These are phyloP conservation scores for Eilema depressum DNA, from an alignment of 2,888 invertebrate species.

Conservation along the genomic window DNA sequence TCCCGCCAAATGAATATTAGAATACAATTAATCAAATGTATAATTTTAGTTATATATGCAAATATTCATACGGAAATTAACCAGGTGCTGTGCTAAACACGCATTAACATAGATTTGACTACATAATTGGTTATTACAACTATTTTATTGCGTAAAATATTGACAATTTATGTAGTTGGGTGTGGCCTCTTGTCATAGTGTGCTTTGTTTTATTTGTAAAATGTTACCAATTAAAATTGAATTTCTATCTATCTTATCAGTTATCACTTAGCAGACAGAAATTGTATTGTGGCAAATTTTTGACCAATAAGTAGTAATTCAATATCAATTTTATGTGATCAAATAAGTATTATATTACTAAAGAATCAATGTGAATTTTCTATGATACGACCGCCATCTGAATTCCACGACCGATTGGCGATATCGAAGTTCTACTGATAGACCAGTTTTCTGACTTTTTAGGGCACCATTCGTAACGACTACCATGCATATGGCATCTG, in stretches of 20 bases:
- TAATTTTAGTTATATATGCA: constrained; percentile 46
- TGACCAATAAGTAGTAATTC: too few relatives aligned
- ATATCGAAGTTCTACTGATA: too few relatives aligned
- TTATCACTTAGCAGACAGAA: too few relatives aligned
- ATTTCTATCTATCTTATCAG: background rate
- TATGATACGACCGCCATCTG: too few relatives aligned
- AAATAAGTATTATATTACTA: too few relatives aligned
- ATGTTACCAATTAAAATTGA: constrained; percentile 18
- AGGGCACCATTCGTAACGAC: too few relatives aligned
- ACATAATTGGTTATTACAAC: constrained; percentile 28
- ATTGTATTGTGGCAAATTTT: too few relatives aligned
- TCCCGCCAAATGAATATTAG: constrained; percentile 59
- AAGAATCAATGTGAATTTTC: too few relatives aligned
- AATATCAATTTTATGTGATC: too few relatives aligned
- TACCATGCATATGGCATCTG: too few relatives aligned
- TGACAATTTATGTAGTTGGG: constrained; percentile 33
- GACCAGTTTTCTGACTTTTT: too few relatives aligned
- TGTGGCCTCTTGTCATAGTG: constrained; percentile 35
- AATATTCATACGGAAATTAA: constrained; percentile 49
- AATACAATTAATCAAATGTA: constrained; percentile 59
- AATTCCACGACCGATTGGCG: too few relatives aligned
- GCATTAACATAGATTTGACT: constrained; percentile 44
- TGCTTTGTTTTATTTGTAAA: constrained; percentile 35
- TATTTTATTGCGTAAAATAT: constrained; percentile 39
- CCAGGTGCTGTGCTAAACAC: constrained; percentile 52